Conservation (phyloP, 1,140 invertebrate species). For the Penaeus vannamei region DNA sequence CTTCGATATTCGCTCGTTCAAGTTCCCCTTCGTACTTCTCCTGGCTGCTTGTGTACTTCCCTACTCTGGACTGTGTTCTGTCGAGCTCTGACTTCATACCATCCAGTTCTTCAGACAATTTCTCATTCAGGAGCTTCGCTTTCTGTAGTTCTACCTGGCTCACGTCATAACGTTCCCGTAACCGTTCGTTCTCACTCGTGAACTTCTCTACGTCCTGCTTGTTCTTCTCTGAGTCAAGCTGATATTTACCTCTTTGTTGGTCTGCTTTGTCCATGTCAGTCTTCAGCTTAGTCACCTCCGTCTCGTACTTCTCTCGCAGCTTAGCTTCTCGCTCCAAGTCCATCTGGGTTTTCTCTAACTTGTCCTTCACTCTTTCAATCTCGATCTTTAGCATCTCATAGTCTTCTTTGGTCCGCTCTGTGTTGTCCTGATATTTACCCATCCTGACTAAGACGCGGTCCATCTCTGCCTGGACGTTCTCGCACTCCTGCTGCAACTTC, state of each 20-base stretch:
- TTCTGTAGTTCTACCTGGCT: conserved; percentile 83
- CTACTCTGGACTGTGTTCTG: conserved; percentile 68
- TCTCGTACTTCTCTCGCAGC: conserved; percentile 74
- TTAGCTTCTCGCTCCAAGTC: conserved; percentile 83
- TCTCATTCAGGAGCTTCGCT: conserved; percentile 74
- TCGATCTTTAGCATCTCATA: conserved; percentile 86
- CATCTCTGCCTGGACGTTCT: conserved; percentile 79
- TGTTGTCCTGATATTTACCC: conserved; percentile 84
- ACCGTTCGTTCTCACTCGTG: conserved; percentile 80
- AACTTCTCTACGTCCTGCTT: conserved; percentile 71
- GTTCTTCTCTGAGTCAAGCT: conserved; percentile 86
- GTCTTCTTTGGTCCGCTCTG: conserved; percentile 83
- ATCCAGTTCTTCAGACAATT: conserved; percentile 73
- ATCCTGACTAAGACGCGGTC: conserved; percentile 83
- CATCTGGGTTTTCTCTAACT: conserved; percentile 84
- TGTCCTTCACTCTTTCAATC: conserved; percentile 85
- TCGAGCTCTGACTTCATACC: conserved; percentile 74
- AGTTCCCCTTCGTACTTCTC: conserved; percentile 71
- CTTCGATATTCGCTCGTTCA: conserved; percentile 87
- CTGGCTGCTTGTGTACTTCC: conserved; percentile 46
- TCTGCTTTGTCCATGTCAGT: conserved; percentile 83
- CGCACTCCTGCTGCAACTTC: conserved; percentile 80
- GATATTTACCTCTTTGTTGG: conserved; percentile 86
- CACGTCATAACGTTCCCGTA: conserved; percentile 82
- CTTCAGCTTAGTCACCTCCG: conserved; percentile 79